A percentile compares a stretch with the other conserved stretches of the same genome.
Evolutionary conservation across 2,888 invertebrate species (phyloP).

Genomic region (Troilus luridus): DNA sequence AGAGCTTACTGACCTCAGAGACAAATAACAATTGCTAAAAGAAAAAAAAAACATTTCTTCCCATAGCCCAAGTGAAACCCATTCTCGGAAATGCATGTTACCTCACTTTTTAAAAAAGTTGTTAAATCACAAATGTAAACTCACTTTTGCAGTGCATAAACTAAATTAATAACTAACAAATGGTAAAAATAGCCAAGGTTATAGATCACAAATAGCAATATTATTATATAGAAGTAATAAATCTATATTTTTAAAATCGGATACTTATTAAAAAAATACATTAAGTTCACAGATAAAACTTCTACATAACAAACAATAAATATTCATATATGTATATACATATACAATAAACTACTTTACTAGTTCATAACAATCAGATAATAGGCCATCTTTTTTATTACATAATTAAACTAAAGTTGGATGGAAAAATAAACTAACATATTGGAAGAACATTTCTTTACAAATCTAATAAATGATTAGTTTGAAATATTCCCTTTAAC

Average conservation of each 20-base stretch:
- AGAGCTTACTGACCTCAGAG: too few species aligned
- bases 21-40: too few species aligned
- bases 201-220: not conserved
- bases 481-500: not conserved
- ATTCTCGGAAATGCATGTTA: too few species aligned
- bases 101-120: too few species aligned
- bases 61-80: too few species aligned
- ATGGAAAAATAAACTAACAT: not conserved
- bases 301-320: not conserved
- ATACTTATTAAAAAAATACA: conserved; percentile 11
- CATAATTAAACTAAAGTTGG: not conserved
- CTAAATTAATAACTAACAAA: too few species aligned
- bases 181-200: not conserved
- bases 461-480: not conserved
- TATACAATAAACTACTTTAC: conserved; percentile 16
- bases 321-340: conserved; percentile 6
- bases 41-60: too few species aligned
- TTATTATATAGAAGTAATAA: conserved; percentile 28
- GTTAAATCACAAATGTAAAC: too few species aligned
- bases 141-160: too few species aligned
- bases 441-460: not conserved
- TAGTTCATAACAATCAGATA: conserved; percentile 10
- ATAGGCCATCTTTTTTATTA: conserved; percentile 7
- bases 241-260: conserved; percentile 6
- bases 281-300: conserved; percentile 35